Evolutionary conservation across 1,140 invertebrate species (phyloP).

Genomic region (Babylonia areolata): DNA sequence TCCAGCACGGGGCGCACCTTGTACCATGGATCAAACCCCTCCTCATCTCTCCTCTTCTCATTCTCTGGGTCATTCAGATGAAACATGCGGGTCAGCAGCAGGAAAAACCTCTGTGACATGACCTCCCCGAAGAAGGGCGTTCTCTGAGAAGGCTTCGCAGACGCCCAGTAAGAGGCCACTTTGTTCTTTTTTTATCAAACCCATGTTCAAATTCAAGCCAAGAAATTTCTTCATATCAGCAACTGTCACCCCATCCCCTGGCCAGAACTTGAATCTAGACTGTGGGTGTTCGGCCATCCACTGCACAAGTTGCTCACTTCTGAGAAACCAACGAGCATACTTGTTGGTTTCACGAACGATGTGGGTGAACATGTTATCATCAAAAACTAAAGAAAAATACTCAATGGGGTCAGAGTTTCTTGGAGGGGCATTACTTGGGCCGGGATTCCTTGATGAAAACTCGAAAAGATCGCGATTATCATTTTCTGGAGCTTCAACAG

Average conservation of each 20-base stretch:
- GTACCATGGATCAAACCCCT: constrained; percentile 43
- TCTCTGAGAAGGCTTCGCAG: neutral
- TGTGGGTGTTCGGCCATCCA: neutral
- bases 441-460: neutral
- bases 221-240: constrained; percentile 8
- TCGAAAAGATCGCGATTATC: neutral
- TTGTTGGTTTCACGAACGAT: constrained; percentile 1
- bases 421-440: neutral
- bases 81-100: constrained; percentile 34
- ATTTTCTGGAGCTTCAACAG: neutral
- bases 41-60: neutral
- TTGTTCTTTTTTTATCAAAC: constrained; percentile 10
- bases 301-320: too few species aligned
- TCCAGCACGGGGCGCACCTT: constrained; percentile 43
- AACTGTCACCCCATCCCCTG: constrained; percentile 15
- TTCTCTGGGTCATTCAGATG: constrained; percentile 20
- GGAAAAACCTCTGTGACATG: constrained; percentile 26
- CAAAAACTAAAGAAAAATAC: constrained; percentile 15
- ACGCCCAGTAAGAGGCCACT: neutral
- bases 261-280: constrained; percentile 27
- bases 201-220: constrained; percentile 32
- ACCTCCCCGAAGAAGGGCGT: constrained; percentile 1
- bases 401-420: neutral
- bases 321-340: constrained; percentile 13
- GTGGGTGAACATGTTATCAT: neutral